phyloP scores from a whole-genome alignment of 2,797 vertebrate species.

The Sebastes vulpes region DNA sequence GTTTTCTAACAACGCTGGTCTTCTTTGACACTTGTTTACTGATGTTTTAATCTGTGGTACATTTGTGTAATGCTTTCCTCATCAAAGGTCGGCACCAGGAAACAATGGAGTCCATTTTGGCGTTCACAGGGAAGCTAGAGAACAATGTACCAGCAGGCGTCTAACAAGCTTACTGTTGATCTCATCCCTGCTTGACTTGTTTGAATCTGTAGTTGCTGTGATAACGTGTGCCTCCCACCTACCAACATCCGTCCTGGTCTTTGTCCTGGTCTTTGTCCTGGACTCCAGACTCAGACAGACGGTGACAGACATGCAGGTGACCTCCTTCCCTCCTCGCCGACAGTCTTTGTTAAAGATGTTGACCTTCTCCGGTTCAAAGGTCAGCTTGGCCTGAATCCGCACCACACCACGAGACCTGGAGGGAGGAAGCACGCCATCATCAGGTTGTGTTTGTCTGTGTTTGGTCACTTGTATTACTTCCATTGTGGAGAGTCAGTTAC shows the following conservation, averaged over 20 bases:
- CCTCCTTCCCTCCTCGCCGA: constrained; percentile 88
- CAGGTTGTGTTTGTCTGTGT: not conserved
- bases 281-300: constrained; percentile 90
- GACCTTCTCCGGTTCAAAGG: constrained; percentile 92
- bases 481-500: not conserved
- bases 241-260: constrained; percentile 81
- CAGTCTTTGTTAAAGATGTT: constrained; percentile 96
- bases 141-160: too few species aligned
- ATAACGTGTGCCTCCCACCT: constrained; percentile 1
- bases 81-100: not conserved
- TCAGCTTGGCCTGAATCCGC: constrained; percentile 86
- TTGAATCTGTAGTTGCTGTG: not conserved
- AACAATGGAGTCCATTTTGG: not conserved
- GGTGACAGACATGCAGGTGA: constrained; percentile 90
- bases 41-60: not conserved
- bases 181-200: not conserved
- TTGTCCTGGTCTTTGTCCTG: constrained; percentile 80
- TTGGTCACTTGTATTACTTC: not conserved
- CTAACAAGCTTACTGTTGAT: too few species aligned
- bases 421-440: not conserved
- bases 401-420: constrained; percentile 92
- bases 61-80: not conserved
- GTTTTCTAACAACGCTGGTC: too few species aligned
- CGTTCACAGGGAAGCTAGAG: too few species aligned
- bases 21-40: not conserved